A percentile compares a stretch with the other conserved stretches of the same genome.
Evolutionary conservation across 2,888 invertebrate genomes (phyloP).

Genomic region (Phyllotreta cruciferae): DNA sequence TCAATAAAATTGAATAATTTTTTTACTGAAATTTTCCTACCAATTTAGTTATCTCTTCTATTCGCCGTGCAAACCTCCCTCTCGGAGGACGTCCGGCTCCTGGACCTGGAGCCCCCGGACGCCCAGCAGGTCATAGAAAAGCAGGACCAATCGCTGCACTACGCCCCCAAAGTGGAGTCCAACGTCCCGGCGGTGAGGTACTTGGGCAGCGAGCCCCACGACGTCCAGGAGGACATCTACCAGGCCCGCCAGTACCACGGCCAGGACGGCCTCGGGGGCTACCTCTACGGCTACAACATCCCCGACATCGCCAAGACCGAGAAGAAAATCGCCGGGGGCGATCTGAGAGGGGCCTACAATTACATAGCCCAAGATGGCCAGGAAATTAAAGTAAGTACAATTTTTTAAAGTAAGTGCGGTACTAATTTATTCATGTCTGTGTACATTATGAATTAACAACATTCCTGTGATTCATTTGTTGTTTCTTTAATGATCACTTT

Average conservation of each 20-base stretch:
- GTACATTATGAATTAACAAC: no score
- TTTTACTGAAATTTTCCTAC: no score
- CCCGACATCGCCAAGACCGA: slow-evolving; percentile 79
- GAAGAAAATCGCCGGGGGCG: slow-evolving; percentile 72
- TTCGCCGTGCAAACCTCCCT: slow-evolving; percentile 15
- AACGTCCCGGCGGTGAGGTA: slow-evolving; percentile 61
- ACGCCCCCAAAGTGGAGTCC: slow-evolving; percentile 65
- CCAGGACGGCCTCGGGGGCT: slow-evolving; percentile 69
- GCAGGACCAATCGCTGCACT: slow-evolving; percentile 59
- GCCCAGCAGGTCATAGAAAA: slow-evolving; percentile 62
- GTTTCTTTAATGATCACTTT: no score
- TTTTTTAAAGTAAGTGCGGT: no score
- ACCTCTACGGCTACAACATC: slow-evolving; percentile 75
- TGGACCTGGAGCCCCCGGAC: slow-evolving; percentile 64
- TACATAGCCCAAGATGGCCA: slow-evolving; percentile 69
- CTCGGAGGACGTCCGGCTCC: slow-evolving; percentile 62
- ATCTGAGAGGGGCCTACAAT: slow-evolving; percentile 75
- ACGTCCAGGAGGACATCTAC: slow-evolving; percentile 71
- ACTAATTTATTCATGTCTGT: no score
- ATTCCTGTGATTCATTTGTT: no score
- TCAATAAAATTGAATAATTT: no score
- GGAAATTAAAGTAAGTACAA: slow-evolving; percentile 64
- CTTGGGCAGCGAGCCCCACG: slow-evolving; percentile 64
- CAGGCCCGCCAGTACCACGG: slow-evolving; percentile 76
- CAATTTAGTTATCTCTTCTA: background rate